Evolutionary conservation across 2,888 invertebrate species (phyloP).

Genomic region (Dendrolimus houi): DNA sequence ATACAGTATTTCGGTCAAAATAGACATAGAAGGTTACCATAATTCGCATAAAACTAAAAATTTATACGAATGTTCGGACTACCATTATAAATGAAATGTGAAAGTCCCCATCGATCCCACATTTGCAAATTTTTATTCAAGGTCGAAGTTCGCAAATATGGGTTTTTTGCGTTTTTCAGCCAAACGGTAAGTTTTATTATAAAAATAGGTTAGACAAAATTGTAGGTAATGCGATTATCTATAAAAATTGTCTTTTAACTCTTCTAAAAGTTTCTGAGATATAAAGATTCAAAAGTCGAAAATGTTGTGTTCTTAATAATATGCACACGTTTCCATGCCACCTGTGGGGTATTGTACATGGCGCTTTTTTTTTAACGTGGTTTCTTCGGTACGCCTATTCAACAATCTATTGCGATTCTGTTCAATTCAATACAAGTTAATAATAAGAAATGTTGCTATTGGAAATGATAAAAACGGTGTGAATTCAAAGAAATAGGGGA

Average conservation of each 20-base stretch:
- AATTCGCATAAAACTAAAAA: background rate
- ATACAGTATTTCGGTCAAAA: background rate
- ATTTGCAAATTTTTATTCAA: background rate
- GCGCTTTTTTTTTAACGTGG: background rate
- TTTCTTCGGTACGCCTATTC: background rate
- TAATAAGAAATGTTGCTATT: background rate
- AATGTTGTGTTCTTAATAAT: background rate
- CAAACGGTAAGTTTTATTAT: background rate
- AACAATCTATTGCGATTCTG: background rate
- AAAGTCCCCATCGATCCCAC: background rate
- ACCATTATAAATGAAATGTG: background rate
- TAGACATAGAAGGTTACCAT: background rate
- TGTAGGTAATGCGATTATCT: background rate
- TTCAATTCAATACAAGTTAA: background rate
- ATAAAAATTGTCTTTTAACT: background rate
- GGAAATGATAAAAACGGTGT: background rate
- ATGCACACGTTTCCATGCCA: background rate
- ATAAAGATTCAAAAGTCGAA: background rate
- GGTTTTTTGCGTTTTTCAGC: background rate
- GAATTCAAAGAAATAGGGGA: background rate
- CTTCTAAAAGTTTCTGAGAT: background rate
- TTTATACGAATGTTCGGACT: background rate
- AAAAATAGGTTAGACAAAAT: background rate
- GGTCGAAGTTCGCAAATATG: background rate
- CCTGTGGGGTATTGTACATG: background rate